These are phyloP conservation scores for Gila orcuttii DNA, from an alignment of 2,113 vertebrate genomes.

Conservation along the genomic window DNA sequence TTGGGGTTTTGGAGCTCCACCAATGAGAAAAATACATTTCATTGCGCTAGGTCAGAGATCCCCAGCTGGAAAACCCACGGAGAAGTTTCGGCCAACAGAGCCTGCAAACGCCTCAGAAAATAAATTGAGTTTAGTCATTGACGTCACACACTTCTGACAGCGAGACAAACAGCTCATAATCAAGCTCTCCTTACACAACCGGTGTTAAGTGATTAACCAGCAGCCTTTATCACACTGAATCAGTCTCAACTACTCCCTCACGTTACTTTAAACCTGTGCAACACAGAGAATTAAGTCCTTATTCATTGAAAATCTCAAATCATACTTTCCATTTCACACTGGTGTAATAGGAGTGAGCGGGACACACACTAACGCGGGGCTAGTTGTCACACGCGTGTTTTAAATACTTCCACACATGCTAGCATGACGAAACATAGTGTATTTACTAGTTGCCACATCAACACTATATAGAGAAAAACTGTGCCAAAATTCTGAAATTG, in stretches of 20 bases:
- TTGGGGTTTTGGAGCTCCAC: slow-evolving; percentile 56
- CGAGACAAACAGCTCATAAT: slow-evolving; percentile 49
- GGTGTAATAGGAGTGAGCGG: background rate
- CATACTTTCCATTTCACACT: background rate
- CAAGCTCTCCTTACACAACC: slow-evolving; percentile 35
- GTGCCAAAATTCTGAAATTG: too few relatives aligned
- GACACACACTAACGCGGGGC: too few relatives aligned
- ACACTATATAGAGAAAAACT: too few relatives aligned
- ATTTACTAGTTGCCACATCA: too few relatives aligned
- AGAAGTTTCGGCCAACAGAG: slow-evolving; percentile 46
- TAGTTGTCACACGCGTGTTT: too few relatives aligned
- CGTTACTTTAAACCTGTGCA: background rate
- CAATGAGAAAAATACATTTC: slow-evolving; percentile 66
- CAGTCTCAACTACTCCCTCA: background rate
- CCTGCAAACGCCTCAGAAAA: slow-evolving; percentile 54
- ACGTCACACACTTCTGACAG: slow-evolving; percentile 47
- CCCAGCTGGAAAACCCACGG: slow-evolving; percentile 30
- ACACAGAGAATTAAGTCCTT: background rate
- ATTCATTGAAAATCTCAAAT: background rate
- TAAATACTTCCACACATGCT: too few relatives aligned
- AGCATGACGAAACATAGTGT: too few relatives aligned
- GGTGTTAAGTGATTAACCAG: slow-evolving; percentile 12
- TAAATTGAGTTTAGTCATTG: slow-evolving; percentile 54
- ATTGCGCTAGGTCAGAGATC: slow-evolving; percentile 62
- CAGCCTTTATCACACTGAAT: slow-evolving; percentile 9